phyloP scores from a whole-genome alignment of 2,113 vertebrate genomes.

The Kryptolebias marmoratus region DNA sequence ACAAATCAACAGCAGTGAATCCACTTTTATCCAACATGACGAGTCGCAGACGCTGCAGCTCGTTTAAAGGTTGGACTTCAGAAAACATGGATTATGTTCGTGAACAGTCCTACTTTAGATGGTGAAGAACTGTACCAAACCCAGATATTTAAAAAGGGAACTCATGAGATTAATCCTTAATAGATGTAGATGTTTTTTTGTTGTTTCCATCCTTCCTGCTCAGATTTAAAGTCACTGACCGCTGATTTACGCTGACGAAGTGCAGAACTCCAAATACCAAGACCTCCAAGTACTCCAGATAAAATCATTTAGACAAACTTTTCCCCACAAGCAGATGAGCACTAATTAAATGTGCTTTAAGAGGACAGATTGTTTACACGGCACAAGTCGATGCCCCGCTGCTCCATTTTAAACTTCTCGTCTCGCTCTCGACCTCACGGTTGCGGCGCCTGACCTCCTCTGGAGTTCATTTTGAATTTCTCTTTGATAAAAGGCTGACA shows the following conservation, averaged over 20 bases:
- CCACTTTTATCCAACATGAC: too few species aligned
- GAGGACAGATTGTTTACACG: constrained; percentile 61
- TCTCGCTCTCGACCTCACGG: neutral
- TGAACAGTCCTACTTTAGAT: too few species aligned
- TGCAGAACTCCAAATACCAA: constrained; percentile 20
- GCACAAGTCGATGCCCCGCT: constrained; percentile 52
- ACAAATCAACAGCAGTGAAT: too few species aligned
- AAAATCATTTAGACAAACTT: constrained; percentile 16
- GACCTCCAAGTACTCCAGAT: neutral
- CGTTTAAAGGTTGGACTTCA: too few species aligned
- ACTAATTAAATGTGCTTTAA: constrained; percentile 32
- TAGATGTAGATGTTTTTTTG: neutral
- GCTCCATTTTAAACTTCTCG: constrained; percentile 22
- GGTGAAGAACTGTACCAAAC: too few species aligned
- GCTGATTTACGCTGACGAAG: neutral
- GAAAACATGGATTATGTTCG: too few species aligned
- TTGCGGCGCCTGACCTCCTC: neutral
- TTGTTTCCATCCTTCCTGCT: neutral
- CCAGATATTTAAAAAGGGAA: too few species aligned
- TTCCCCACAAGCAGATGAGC: constrained; percentile 5
- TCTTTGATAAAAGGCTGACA: neutral
- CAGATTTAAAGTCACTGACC: neutral
- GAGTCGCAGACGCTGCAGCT: too few species aligned
- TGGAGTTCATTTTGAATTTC: neutral
- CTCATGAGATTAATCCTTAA: too few species aligned